These are phyloP conservation scores for Drosophila neutralis DNA, from an alignment of 2,888 invertebrate species.

Conservation along the genomic window DNA sequence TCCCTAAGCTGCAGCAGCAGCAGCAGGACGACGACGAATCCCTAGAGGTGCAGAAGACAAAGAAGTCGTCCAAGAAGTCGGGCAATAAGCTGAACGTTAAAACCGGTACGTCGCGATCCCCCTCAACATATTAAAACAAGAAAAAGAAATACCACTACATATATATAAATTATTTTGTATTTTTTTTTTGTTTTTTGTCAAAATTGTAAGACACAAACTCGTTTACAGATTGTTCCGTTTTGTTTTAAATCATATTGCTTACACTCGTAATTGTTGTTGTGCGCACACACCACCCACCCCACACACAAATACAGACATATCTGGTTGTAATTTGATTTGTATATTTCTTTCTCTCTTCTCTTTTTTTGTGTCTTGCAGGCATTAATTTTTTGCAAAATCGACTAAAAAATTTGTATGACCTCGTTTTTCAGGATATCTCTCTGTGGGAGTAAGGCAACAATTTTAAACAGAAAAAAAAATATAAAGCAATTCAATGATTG, in stretches of 20 bases:
- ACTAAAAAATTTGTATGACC: slow-evolving; percentile 85
- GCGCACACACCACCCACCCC: slow-evolving; percentile 43
- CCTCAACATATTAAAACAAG: slow-evolving; percentile 15
- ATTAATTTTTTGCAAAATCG: slow-evolving; percentile 85
- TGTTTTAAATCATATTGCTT: slow-evolving; percentile 12
- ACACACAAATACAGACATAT: slow-evolving; percentile 57
- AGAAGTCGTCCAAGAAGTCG: slow-evolving; percentile 82
- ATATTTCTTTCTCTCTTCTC: slow-evolving; percentile 81
- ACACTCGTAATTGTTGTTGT: slow-evolving; percentile 45
- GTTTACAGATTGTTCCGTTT: slow-evolving; percentile 36
- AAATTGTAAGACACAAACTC: slow-evolving; percentile 58
- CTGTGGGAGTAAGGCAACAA: slow-evolving; percentile 84
- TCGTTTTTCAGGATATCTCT: slow-evolving; percentile 85
- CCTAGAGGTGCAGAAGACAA: slow-evolving; percentile 63
- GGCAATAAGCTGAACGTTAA: slow-evolving; percentile 84
- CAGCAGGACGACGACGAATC: slow-evolving; percentile 60
- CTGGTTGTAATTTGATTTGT: slow-evolving; percentile 80
- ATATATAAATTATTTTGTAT: background rate
- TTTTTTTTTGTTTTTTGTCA: slow-evolving; percentile 10
- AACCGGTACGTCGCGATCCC: slow-evolving; percentile 92
- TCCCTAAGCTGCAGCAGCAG: slow-evolving; percentile 50
- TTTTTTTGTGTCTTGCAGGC: slow-evolving; percentile 84
- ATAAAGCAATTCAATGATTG: slow-evolving; percentile 56
- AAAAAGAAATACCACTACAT: slow-evolving; percentile 12
- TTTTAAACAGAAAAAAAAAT: slow-evolving; percentile 54